These are phyloP conservation scores for Siderastrea siderea DNA, from an alignment of 92 coral and sea anemone genomes.

Conservation along the genomic window DNA sequence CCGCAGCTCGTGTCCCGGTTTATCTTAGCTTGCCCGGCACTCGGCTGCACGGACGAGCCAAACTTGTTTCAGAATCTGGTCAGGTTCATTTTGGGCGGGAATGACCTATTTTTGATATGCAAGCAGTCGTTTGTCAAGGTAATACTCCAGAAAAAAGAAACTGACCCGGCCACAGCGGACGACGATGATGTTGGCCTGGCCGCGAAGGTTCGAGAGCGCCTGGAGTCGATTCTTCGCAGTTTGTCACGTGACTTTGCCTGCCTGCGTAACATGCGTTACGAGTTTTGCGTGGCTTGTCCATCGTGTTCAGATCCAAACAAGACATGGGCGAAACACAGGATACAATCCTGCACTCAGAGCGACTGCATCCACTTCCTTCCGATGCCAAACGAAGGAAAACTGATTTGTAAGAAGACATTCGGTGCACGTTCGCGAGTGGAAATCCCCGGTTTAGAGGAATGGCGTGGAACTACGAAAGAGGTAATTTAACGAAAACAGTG, in stretches of 20 bases:
- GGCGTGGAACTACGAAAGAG: slow-evolving; percentile 43
- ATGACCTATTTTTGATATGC: slow-evolving; percentile 75
- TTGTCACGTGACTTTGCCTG: slow-evolving; percentile 75
- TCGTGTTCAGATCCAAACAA: slow-evolving; percentile 46
- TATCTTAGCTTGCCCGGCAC: slow-evolving; percentile 70
- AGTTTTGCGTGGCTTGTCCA: slow-evolving; percentile 73
- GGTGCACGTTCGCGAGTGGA: slow-evolving; percentile 66
- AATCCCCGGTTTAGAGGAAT: slow-evolving; percentile 62
- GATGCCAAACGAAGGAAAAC: slow-evolving; percentile 38
- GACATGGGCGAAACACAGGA: slow-evolving; percentile 40
- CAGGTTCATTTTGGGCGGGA: slow-evolving; percentile 76
- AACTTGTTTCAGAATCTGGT: slow-evolving; percentile 78
- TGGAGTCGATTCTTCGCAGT: slow-evolving; percentile 57
- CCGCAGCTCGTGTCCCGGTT: slow-evolving; percentile 78
- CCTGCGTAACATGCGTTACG: slow-evolving; percentile 67
- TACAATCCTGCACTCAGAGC: slow-evolving; percentile 42
- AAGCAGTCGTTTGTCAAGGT: slow-evolving; percentile 81
- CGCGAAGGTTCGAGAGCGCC: slow-evolving; percentile 38
- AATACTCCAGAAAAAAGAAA: slow-evolving; percentile 32
- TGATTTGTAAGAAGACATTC: slow-evolving; percentile 70
- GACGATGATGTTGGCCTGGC: slow-evolving; percentile 35
- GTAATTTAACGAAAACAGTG: neutral
- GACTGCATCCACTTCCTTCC: slow-evolving; percentile 76
- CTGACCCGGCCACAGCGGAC: slow-evolving; percentile 1
- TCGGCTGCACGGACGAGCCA: slow-evolving; percentile 80